phyloP scores from a whole-genome alignment of 2,113 vertebrate species.

The Percina caprodes region DNA sequence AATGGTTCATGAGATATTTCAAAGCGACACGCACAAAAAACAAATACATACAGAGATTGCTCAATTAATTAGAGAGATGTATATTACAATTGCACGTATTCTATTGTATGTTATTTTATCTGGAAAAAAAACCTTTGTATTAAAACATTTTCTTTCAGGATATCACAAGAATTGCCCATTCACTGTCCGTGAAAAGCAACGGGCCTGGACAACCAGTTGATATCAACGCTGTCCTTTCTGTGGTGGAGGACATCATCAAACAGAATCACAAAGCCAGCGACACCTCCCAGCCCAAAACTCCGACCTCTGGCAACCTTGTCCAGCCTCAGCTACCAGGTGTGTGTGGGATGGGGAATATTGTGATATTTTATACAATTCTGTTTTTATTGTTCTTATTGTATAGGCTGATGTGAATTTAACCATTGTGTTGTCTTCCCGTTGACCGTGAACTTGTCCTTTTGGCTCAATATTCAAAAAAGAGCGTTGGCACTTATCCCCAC shows the following conservation, averaged over 20 bases:
- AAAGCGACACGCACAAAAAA: too few relatives aligned
- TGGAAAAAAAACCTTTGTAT: neutral
- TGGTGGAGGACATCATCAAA: constrained; percentile 86
- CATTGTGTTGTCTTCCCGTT: too few relatives aligned
- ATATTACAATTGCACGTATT: neutral
- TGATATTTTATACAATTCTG: neutral
- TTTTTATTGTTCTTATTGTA: neutral
- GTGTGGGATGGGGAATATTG: neutral
- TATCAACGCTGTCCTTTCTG: constrained; percentile 86
- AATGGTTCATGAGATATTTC: too few relatives aligned
- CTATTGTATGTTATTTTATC: neutral
- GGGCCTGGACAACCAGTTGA: constrained; percentile 76
- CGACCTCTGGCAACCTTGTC: constrained; percentile 69
- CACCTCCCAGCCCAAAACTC: constrained; percentile 55
- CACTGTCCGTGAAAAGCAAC: constrained; percentile 84
- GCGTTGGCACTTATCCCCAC: too few relatives aligned
- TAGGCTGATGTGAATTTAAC: neutral
- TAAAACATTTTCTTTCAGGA: constrained; percentile 79
- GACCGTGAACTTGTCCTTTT: too few relatives aligned
- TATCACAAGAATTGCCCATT: constrained; percentile 84
- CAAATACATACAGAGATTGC: too few relatives aligned
- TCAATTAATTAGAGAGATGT: neutral
- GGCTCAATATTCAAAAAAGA: too few relatives aligned
- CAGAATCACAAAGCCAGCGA: constrained; percentile 78
- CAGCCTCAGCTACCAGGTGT: constrained; percentile 64